Conservation (phyloP, 2,113 vertebrate species). For the Rhadina sibilatrix region DNA sequence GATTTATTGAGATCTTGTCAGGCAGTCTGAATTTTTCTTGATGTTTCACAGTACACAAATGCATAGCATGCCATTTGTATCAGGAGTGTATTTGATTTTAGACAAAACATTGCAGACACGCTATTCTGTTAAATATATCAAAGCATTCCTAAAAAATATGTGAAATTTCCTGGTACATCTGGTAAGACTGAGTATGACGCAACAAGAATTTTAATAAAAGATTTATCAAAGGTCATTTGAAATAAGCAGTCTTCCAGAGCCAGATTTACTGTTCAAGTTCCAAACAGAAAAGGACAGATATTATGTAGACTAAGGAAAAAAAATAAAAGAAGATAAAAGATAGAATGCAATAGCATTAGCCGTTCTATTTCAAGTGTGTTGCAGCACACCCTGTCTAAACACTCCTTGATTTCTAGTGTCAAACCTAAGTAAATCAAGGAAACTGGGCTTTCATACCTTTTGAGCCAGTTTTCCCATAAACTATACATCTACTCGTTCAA, state of each 20-base stretch:
- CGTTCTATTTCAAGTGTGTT: not conserved
- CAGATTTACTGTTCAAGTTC: not conserved
- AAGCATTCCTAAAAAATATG: not conserved
- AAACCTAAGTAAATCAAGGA: not conserved
- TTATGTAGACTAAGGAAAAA: not conserved
- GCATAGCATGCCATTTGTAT: not conserved
- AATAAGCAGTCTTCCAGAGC: not conserved
- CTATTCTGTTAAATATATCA: not conserved
- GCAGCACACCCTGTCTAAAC: not conserved
- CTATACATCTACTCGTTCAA: not conserved
- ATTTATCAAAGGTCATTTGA: not conserved
- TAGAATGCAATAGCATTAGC: not conserved
- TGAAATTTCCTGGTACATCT: not conserved
- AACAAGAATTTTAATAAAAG: not conserved
- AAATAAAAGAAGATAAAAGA: not conserved
- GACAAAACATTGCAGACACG: not conserved
- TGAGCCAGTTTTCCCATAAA: not conserved
- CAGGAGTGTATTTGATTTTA: not conserved
- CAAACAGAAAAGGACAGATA: not conserved
- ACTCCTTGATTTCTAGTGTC: not conserved
- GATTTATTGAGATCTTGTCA: not conserved
- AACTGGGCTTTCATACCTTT: not conserved
- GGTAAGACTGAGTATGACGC: not conserved
- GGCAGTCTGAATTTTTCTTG: not conserved
- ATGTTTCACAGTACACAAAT: not conserved